Evolutionary conservation across 2,797 vertebrate genomes (phyloP).

Genomic region (Phoebastria nigripes): DNA sequence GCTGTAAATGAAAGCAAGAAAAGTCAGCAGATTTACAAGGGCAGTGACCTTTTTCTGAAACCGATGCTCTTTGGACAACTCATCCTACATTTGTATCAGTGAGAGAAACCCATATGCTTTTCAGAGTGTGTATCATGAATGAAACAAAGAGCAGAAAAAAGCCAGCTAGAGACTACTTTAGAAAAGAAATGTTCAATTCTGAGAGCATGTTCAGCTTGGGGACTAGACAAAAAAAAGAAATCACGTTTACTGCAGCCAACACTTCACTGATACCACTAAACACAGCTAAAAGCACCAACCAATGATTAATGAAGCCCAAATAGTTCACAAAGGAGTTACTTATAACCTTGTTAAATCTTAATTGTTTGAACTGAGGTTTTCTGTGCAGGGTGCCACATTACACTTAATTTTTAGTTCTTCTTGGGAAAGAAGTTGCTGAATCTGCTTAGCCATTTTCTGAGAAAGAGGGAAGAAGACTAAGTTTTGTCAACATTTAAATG

Average conservation of each 20-base stretch:
- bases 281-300: neutral
- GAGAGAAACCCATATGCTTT: neutral
- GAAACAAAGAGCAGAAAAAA: slow-evolving; percentile 11
- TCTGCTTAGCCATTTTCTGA: neutral
- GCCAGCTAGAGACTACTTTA: neutral
- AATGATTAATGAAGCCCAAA: neutral
- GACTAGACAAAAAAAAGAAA: neutral
- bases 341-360: neutral
- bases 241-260: neutral
- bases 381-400: neutral
- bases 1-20: neutral
- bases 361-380: neutral
- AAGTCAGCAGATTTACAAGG: neutral
- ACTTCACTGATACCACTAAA: neutral
- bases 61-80: neutral
- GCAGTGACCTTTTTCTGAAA: slow-evolving; percentile 15
- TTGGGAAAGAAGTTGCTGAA: neutral
- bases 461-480: neutral
- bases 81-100: slow-evolving; percentile 36
- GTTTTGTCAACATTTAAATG: neutral
- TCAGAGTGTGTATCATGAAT: neutral
- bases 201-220: neutral
- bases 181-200: neutral
- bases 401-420: neutral
- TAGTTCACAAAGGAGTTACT: neutral